These are phyloP conservation scores for Mallateleia sp. DNA, from an alignment of 2,888 invertebrate species.

Conservation along the genomic window DNA sequence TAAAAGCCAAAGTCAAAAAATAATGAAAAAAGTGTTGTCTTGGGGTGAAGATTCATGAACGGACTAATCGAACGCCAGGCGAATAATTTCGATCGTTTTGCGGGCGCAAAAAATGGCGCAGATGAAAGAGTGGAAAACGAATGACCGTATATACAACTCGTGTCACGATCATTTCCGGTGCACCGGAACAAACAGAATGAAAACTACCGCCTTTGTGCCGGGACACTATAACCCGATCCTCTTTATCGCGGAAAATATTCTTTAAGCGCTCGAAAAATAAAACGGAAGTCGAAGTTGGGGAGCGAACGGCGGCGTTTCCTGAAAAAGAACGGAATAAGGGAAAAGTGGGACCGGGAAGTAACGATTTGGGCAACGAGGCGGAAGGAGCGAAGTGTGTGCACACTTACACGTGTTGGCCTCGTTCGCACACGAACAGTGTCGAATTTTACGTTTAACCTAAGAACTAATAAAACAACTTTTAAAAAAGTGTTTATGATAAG, in stretches of 20 bases:
- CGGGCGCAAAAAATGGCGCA: slow-evolving; percentile 58
- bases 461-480: slow-evolving; percentile 20
- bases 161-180: slow-evolving; percentile 76
- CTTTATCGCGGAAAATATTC: slow-evolving; percentile 79
- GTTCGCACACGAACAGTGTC: slow-evolving; percentile 9
- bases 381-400: slow-evolving; percentile 62
- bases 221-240: slow-evolving; percentile 73
- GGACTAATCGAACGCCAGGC: slow-evolving; percentile 56
- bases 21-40: slow-evolving; percentile 25
- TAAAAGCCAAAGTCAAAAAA: slow-evolving; percentile 21
- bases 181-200: slow-evolving; percentile 79
- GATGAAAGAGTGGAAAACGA: slow-evolving; percentile 73
- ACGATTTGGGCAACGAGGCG: slow-evolving; percentile 71
- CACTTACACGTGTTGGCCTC: slow-evolving; percentile 52
- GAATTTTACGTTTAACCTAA: slow-evolving; percentile 29
- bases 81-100: slow-evolving; percentile 69
- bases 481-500: slow-evolving; percentile 3
- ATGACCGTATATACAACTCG: slow-evolving; percentile 74
- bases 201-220: slow-evolving; percentile 75
- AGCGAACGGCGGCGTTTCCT: slow-evolving; percentile 64
- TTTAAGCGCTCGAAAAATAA: slow-evolving; percentile 77
- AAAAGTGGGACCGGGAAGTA: slow-evolving; percentile 52
- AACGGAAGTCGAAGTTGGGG: slow-evolving; percentile 75
- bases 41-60: slow-evolving; percentile 50
- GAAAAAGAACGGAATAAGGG: slow-evolving; percentile 45